Percentiles rank a stretch among this genome's conserved stretches.
Evolutionary conservation across 2,888 invertebrate species (phyloP).

Genomic region (Apodemia zela): DNA sequence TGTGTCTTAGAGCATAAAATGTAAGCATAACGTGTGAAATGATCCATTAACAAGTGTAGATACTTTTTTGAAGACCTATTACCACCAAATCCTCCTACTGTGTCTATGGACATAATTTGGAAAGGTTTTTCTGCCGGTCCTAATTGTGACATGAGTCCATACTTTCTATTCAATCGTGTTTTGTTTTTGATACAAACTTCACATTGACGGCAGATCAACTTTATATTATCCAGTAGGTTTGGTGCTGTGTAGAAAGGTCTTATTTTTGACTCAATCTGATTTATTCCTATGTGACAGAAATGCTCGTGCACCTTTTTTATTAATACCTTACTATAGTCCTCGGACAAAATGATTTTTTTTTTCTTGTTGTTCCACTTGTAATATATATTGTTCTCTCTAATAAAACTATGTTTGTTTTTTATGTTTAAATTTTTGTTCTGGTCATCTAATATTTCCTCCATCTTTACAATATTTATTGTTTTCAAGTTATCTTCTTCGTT

Average conservation of each 20-base stretch:
- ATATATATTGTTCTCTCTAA: constrained; percentile 19
- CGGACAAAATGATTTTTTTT: constrained; percentile 23
- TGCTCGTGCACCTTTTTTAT: constrained; percentile 24
- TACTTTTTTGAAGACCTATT: constrained; percentile 20
- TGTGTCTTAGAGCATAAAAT: constrained; percentile 19
- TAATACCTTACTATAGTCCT: constrained; percentile 21
- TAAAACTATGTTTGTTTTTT: constrained; percentile 14
- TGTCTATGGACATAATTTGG: constrained; percentile 22
- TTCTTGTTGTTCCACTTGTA: constrained; percentile 22
- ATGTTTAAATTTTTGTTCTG: constrained; percentile 25
- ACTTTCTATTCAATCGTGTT: constrained; percentile 20
- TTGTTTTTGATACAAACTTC: constrained; percentile 24
- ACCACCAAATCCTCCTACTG: constrained; percentile 22
- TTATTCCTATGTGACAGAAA: constrained; percentile 25
- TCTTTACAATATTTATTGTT: constrained; percentile 23
- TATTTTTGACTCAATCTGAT: constrained; percentile 23
- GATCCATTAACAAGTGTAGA: constrained; percentile 19
- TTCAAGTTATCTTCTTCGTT: constrained; percentile 26
- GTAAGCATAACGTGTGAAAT: constrained; percentile 20
- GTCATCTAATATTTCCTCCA: constrained; percentile 23
- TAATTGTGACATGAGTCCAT: constrained; percentile 20
- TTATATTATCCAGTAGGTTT: constrained; percentile 23
- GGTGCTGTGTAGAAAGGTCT: constrained; percentile 25
- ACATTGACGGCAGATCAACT: constrained; percentile 19
- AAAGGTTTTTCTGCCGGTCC: constrained; percentile 20